Percentiles rank a stretch among this genome's conserved stretches.
Conservation (phyloP, 2,797 vertebrate genomes). For the Micropoecilia bifurca region DNA sequence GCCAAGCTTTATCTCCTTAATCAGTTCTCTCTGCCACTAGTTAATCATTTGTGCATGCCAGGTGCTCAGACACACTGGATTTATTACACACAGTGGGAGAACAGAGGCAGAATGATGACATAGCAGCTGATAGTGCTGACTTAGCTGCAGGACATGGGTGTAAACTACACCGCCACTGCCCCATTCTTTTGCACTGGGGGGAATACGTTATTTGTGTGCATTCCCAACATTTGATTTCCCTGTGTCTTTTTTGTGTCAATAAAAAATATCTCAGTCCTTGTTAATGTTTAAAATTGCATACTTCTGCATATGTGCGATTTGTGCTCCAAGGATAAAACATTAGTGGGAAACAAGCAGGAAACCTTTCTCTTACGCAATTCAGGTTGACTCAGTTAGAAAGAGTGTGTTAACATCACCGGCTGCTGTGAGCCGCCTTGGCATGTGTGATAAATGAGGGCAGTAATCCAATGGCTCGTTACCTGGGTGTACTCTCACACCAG, state of each 20-base stretch:
- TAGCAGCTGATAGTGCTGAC: slow-evolving; percentile 48
- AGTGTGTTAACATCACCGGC: slow-evolving; percentile 8
- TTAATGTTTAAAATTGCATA: background rate
- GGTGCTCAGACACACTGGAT: slow-evolving; percentile 61
- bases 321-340: background rate
- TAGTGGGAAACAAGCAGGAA: background rate
- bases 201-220: slow-evolving; percentile 30
- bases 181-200: slow-evolving; percentile 21
- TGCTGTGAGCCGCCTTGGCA: slow-evolving; percentile 48
- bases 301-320: slow-evolving; percentile 3
- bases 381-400: slow-evolving; percentile 20
- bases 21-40: slow-evolving; percentile 72
- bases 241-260: slow-evolving; percentile 44
- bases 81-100: slow-evolving; percentile 67
- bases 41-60: slow-evolving; percentile 78
- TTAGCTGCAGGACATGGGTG: slow-evolving; percentile 51
- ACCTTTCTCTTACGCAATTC: slow-evolving; percentile 28
- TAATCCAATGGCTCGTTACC: slow-evolving; percentile 63
- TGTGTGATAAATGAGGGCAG: slow-evolving; percentile 59
- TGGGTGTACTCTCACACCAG: slow-evolving; percentile 52
- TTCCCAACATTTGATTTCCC: slow-evolving; percentile 43
- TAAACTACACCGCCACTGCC: slow-evolving; percentile 45
- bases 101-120: slow-evolving; percentile 61
- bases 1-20: slow-evolving; percentile 78
- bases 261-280: slow-evolving; percentile 9